Evolutionary conservation across 2,113 vertebrate species (phyloP).

Genomic region (Sphaerodactylus townsendi): DNA sequence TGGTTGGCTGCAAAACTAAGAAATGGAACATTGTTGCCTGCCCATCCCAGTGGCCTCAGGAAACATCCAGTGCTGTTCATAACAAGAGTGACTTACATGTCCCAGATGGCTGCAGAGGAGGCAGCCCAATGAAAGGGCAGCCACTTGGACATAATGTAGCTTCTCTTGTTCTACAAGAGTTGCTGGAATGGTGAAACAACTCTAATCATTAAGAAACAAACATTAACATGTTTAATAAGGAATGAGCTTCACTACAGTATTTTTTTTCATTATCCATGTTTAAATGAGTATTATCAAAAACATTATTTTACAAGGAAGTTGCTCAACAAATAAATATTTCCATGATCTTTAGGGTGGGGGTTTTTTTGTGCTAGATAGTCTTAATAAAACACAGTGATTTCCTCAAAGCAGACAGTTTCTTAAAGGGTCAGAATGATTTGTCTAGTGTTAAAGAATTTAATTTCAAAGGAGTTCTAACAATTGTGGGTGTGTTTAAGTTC

Average conservation of each 20-base stretch:
- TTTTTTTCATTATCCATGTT: neutral
- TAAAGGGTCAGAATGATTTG: neutral
- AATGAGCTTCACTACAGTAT: neutral
- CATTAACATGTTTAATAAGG: neutral
- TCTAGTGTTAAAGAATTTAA: neutral
- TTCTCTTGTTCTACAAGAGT: too few species aligned
- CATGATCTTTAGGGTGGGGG: neutral
- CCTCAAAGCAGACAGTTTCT: neutral
- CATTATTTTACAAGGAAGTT: neutral
- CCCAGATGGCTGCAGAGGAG: too few species aligned
- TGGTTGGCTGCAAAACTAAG: neutral
- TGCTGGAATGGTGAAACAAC: too few species aligned
- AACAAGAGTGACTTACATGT: too few species aligned
- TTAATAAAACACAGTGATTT: neutral
- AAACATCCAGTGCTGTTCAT: neutral
- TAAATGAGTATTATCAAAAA: neutral
- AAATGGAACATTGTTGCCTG: neutral
- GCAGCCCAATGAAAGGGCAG: too few species aligned
- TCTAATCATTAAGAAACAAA: neutral
- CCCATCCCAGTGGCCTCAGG: neutral
- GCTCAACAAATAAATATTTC: neutral
- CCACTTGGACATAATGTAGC: too few species aligned
- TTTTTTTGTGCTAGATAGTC: neutral
- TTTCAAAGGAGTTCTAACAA: neutral
- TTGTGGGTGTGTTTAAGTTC: too few species aligned